phyloP scores from a whole-genome alignment of 2,888 invertebrate genomes.

The Ophion ventricosus region DNA sequence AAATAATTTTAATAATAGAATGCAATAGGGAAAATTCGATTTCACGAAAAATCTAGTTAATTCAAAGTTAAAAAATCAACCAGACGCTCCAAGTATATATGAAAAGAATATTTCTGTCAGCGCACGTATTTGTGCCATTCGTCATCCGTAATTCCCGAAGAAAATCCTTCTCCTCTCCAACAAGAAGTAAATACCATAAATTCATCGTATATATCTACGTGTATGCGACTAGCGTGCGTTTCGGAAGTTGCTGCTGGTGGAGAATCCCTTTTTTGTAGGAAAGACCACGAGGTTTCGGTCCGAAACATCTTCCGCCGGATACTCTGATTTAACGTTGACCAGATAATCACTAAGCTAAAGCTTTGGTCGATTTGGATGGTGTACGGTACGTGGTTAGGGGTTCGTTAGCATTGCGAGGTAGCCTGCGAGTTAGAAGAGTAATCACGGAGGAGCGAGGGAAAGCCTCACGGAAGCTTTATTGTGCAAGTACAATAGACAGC shows the following conservation, averaged over 20 bases:
- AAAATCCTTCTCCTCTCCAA: neutral
- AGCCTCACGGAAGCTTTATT: neutral
- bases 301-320: neutral
- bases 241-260: neutral
- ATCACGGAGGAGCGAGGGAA: neutral
- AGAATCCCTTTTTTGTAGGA: neutral
- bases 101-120: too few species aligned
- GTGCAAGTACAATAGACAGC: neutral
- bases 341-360: slow-evolving; percentile 2
- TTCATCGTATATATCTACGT: neutral
- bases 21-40: too few species aligned
- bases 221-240: neutral
- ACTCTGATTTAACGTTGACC: neutral
- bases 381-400: neutral
- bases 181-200: neutral
- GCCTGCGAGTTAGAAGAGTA: slow-evolving; percentile 7
- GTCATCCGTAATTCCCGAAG: neutral
- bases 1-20: too few species aligned
- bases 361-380: neutral
- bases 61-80: too few species aligned
- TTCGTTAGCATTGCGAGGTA: slow-evolving; percentile 3
- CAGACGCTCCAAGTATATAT: too few species aligned
- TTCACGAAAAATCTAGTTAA: too few species aligned
- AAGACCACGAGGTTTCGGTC: neutral
- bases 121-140: neutral